Evolutionary conservation across 2,888 invertebrate genomes (phyloP), one percentile per base, ranked within the genome.

Genomic region (Chesias legatella): DNA sequence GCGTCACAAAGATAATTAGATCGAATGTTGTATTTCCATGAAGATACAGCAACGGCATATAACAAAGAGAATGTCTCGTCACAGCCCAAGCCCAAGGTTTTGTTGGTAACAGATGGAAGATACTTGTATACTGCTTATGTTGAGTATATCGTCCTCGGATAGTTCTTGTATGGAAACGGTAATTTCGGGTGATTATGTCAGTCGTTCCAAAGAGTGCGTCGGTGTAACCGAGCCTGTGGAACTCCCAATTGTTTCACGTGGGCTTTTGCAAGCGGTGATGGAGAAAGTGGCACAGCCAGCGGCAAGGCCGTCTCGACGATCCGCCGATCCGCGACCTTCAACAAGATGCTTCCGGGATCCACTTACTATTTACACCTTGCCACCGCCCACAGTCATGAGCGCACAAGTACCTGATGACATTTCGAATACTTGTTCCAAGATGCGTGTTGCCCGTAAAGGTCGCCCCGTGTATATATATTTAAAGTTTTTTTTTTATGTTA

Each of bases 291-390:
- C 76, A 79, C 84, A 81, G 76, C 79, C 77, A 67, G 53, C 73
- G 80, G 81, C 85, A 86, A 85, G 86, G 85, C 78, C 84, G 80
- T 73, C 71, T 65, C n/a, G n/a, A n/a, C n/a, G n/a, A n/a, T n/a
- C n/a, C n/a, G 61, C 68, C 61, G 66, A 66, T 72, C 64, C 70
- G 58, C 78, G 82, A 82, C 84, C 85, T 85, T 83, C 79, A 67
- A 58, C 58, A 54, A 52, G 59, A 53, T 61, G 63, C 67, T 80
- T 85, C 84, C 83, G 80, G 78, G 67, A 67, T 65, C 62, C 64
- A 61, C 60, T 56, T 56, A 61, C 56, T 53, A 58, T 50, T 53
- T 48, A 53, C 42, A 53, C 43, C 44, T 28, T 27, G 55, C 51
- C 51, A 38, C 42, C 33, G 51, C 47, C 36, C 35, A 39, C 39